These are phyloP conservation scores for Glyptemys insculpta DNA, from an alignment of 2,797 vertebrate genomes.

Conservation along the genomic window DNA sequence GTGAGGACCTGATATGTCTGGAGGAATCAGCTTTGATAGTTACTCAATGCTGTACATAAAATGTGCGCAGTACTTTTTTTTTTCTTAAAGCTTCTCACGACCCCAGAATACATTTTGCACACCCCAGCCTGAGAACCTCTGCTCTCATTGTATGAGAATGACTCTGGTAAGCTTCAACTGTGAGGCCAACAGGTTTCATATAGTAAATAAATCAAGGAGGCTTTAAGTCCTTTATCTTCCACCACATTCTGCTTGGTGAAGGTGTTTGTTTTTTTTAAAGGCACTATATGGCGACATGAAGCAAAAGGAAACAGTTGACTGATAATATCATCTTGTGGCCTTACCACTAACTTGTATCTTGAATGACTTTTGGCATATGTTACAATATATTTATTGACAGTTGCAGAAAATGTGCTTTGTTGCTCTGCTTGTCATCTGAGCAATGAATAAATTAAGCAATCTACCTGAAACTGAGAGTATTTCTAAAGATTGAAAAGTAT, in stretches of 20 bases:
- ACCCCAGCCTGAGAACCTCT: not conserved
- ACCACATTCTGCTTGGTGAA: not conserved
- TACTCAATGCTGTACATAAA: not conserved
- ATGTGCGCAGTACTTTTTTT: not conserved
- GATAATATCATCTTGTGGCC: constrained; percentile 19
- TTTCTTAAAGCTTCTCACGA: not conserved
- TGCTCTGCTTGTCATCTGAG: constrained; percentile 33
- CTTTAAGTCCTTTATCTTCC: constrained; percentile 15
- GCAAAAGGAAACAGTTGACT: constrained; percentile 7
- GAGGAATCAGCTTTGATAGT: not conserved
- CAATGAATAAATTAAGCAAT: constrained; percentile 38
- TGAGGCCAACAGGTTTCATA: constrained; percentile 1
- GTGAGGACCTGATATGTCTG: not conserved
- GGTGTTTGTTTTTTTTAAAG: no score
- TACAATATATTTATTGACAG: constrained; percentile 28
- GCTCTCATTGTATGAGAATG: constrained; percentile 43
- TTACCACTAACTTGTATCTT: constrained; percentile 42
- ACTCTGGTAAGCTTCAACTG: constrained; percentile 40
- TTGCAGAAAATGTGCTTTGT: not conserved
- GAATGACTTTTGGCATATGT: constrained; percentile 43
- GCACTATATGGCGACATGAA: not conserved
- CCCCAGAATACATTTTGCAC: not conserved
- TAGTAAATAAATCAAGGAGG: constrained; percentile 51
- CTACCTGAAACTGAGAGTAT: constrained; percentile 8
- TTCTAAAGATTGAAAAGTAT: constrained; percentile 26